phyloP scores from a whole-genome alignment of 23 tunicate species.

The Trididemnum clinides region DNA sequence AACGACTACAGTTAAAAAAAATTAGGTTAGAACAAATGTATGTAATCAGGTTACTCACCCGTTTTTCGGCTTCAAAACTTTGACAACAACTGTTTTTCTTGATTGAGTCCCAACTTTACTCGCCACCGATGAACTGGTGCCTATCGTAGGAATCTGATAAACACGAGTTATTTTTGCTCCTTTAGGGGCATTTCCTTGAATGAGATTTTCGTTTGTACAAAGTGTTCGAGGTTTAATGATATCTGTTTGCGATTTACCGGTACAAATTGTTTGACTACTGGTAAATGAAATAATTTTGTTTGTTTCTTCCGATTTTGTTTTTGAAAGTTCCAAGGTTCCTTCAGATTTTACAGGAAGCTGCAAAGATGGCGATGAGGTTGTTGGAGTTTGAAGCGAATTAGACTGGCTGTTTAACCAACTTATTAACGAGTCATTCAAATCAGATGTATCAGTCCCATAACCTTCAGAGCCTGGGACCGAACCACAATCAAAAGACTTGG shows the following conservation, averaged over 20 bases:
- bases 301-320: background rate
- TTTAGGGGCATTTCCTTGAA: slow-evolving; percentile 8
- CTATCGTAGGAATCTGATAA: slow-evolving; percentile 19
- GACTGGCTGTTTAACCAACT: background rate
- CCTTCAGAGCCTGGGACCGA: slow-evolving; percentile 23
- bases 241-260: background rate
- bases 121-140: background rate
- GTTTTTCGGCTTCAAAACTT: slow-evolving; percentile 40
- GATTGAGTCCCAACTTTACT: slow-evolving; percentile 33
- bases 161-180: slow-evolving; percentile 14
- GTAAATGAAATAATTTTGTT: background rate
- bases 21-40: no score
- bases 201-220: background rate
- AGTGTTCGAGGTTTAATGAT: background rate
- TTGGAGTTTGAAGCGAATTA: background rate
- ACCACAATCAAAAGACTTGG: background rate
- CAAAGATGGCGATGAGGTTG: background rate
- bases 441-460: slow-evolving; percentile 30
- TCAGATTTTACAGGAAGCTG: background rate
- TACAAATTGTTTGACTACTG: slow-evolving; percentile 3
- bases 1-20: no score
- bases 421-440: background rate
- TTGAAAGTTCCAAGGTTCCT: background rate
- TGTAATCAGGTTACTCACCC: no score
- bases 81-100: slow-evolving; percentile 46